Evolutionary conservation across 1,140 invertebrate genomes (phyloP).

Genomic region (Caligus rogercresseyi): DNA sequence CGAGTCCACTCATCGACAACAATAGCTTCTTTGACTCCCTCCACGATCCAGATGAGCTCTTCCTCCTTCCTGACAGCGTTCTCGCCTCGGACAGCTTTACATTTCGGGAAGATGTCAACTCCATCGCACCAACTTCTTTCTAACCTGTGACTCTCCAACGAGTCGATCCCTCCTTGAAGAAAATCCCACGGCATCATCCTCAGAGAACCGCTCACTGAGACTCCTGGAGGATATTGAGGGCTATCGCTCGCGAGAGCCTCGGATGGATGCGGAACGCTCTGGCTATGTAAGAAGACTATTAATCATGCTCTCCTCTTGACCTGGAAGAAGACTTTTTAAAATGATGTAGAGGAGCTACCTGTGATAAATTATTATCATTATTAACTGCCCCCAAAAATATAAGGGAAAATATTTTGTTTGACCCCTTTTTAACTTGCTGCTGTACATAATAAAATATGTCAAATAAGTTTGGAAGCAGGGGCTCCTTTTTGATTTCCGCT

Average conservation of each 20-base stretch:
- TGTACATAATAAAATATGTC: too few relatives aligned
- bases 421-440: too few relatives aligned
- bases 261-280: conserved; percentile 17
- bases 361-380: too few relatives aligned
- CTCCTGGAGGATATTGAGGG: conserved; percentile 16
- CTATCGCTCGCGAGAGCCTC: conserved; percentile 13
- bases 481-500: too few relatives aligned
- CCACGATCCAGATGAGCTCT: conserved; percentile 5
- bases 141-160: not conserved
- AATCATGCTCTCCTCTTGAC: too few relatives aligned
- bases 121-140: conserved; percentile 7
- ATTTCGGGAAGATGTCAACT: conserved; percentile 13
- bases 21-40: not conserved
- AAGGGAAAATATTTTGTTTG: too few relatives aligned
- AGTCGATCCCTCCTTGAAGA: not conserved
- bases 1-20: not conserved
- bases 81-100: conserved; percentile 12
- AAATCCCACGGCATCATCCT: conserved; percentile 13
- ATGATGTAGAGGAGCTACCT: too few relatives aligned
- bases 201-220: not conserved
- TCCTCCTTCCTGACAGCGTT: conserved; percentile 13
- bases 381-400: too few relatives aligned
- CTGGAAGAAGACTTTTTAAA: too few relatives aligned
- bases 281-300: conserved; percentile 20
- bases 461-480: too few relatives aligned